phyloP scores from a whole-genome alignment of 92 coral and sea anemone genomes.

The Isaurus tuberculatus region DNA sequence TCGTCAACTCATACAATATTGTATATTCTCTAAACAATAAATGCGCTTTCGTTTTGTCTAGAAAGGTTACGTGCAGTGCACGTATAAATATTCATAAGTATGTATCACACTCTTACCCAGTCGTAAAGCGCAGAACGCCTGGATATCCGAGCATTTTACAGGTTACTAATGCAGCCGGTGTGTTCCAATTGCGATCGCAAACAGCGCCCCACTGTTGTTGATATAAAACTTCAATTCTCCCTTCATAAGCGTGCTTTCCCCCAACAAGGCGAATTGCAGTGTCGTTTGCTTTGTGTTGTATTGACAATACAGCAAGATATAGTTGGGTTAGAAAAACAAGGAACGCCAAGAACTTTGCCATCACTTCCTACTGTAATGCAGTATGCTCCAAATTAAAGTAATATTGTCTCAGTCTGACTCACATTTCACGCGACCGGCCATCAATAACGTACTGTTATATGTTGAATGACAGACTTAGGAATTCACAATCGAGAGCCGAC shows the following conservation, averaged over 20 bases:
- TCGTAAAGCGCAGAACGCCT: slow-evolving; percentile 52
- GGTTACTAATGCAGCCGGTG: slow-evolving; percentile 77
- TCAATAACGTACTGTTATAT: not conserved
- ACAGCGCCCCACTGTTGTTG: slow-evolving; percentile 82
- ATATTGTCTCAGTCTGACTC: not conserved
- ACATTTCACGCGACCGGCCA: not conserved
- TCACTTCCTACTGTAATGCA: no score
- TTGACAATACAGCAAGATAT: not conserved
- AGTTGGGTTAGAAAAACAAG: not conserved
- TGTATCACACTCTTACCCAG: slow-evolving; percentile 47
- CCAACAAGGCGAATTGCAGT: slow-evolving; percentile 65
- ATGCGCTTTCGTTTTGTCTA: not conserved
- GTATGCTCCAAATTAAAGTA: not conserved
- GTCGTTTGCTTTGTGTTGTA: not conserved
- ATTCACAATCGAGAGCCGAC: not conserved
- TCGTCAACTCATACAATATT: not conserved
- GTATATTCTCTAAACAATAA: not conserved
- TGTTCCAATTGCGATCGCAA: slow-evolving; percentile 85
- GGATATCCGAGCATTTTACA: slow-evolving; percentile 82
- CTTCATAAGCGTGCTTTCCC: slow-evolving; percentile 90
- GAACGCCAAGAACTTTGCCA: not conserved
- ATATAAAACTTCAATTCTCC: slow-evolving; percentile 78
- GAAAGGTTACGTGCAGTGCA: not conserved
- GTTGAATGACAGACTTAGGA: not conserved
- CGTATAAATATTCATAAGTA: not conserved